Conservation (phyloP, 2,888 invertebrate genomes). For the Corbicula japonica region DNA sequence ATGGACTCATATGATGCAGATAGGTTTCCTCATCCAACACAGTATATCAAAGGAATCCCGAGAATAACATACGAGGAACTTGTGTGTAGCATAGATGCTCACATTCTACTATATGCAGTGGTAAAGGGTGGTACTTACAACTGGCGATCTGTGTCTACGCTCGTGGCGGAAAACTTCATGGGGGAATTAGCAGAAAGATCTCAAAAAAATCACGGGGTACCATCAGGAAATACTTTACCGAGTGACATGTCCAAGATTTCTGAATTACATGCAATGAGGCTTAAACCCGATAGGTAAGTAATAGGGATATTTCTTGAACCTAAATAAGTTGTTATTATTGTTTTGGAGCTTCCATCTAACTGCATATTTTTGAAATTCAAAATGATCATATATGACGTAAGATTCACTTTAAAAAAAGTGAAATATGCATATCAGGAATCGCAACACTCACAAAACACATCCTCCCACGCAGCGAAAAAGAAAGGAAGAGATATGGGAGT, state of each 20-base stretch:
- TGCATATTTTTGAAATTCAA: too few species aligned
- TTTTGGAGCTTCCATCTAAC: too few species aligned
- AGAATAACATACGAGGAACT: slow-evolving; percentile 36
- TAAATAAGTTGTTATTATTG: not conserved
- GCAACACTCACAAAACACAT: too few species aligned
- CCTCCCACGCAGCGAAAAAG: too few species aligned
- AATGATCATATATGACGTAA: too few species aligned
- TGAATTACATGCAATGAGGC: slow-evolving; percentile 24
- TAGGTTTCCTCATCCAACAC: slow-evolving; percentile 29
- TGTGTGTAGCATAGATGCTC: slow-evolving; percentile 25
- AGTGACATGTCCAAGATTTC: slow-evolving; percentile 24
- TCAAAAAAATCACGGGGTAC: slow-evolving; percentile 27
- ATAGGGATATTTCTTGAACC: not conserved
- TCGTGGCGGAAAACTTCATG: slow-evolving; percentile 46
- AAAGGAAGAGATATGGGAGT: too few species aligned
- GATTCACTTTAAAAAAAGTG: too few species aligned
- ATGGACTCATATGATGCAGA: slow-evolving; percentile 7
- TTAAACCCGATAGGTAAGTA: slow-evolving; percentile 20
- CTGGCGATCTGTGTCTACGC: slow-evolving; percentile 25
- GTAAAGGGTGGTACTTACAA: slow-evolving; percentile 18
- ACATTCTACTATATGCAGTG: slow-evolving; percentile 15
- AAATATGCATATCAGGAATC: too few species aligned
- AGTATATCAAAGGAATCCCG: slow-evolving; percentile 43
- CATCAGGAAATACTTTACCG: slow-evolving; percentile 14
- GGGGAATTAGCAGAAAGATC: slow-evolving; percentile 33